phyloP scores from a whole-genome alignment of 2,797 vertebrate species.

The Valencia hispanica region DNA sequence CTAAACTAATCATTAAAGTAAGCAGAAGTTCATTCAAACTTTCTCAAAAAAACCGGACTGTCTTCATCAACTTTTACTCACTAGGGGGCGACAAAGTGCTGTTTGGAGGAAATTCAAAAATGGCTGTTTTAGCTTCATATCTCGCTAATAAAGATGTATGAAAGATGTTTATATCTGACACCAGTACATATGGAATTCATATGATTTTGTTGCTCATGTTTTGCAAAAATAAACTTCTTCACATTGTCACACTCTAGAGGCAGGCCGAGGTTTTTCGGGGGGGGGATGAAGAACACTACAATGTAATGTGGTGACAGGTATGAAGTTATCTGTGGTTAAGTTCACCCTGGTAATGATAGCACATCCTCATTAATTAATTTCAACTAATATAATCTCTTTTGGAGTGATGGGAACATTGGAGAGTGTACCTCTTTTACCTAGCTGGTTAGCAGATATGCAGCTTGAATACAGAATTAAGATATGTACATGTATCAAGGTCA shows the following conservation, averaged over 20 bases:
- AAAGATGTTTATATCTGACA: not conserved
- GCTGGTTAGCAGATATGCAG: not conserved
- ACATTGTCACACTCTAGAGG: not conserved
- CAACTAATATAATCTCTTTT: not conserved
- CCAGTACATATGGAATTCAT: not conserved
- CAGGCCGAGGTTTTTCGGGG: no score
- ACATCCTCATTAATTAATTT: not conserved
- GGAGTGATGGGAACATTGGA: not conserved
- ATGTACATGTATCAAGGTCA: not conserved
- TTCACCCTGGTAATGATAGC: not conserved
- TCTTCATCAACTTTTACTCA: slow-evolving; percentile 12
- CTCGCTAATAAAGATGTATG: not conserved
- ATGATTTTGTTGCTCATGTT: not conserved
- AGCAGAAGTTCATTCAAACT: not conserved
- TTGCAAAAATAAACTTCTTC: not conserved
- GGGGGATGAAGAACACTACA: no score
- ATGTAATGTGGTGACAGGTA: no score
- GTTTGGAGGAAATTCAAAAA: not conserved
- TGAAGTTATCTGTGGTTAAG: not conserved
- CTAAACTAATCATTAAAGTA: not conserved
- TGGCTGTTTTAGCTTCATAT: not conserved
- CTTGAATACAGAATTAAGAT: not conserved
- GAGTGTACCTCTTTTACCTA: not conserved
- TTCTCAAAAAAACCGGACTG: not conserved
- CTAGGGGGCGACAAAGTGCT: slow-evolving; percentile 23